Evolutionary conservation across 2,113 vertebrate genomes (phyloP).

Genomic region (Mobula birostris): DNA sequence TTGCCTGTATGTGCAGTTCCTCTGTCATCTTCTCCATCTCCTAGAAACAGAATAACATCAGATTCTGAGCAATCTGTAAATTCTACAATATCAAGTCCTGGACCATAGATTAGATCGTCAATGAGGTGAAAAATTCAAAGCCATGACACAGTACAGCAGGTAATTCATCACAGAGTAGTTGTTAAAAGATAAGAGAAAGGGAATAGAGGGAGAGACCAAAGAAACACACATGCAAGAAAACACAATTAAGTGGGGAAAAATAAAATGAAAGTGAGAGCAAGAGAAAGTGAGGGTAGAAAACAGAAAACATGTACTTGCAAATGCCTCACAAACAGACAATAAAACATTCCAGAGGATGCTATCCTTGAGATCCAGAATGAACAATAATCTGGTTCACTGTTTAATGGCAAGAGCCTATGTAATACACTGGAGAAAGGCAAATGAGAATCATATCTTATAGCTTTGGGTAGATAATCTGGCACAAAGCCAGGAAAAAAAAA

Average conservation of each 20-base stretch:
- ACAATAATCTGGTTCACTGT: not conserved
- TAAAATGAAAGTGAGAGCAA: not conserved
- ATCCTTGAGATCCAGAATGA: not conserved
- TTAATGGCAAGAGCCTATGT: not conserved
- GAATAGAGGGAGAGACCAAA: not conserved
- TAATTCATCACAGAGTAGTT: not conserved
- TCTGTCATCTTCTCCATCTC: constrained; percentile 37
- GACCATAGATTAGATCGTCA: not conserved
- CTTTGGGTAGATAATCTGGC: no score
- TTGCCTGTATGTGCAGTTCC: constrained; percentile 9
- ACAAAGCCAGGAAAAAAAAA: no score
- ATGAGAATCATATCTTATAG: not conserved
- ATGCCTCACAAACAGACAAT: not conserved
- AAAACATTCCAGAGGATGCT: not conserved
- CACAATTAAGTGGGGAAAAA: not conserved
- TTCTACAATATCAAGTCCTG: not conserved
- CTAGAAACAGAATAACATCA: not conserved
- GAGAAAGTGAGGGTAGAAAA: not conserved
- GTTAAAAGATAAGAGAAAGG: not conserved
- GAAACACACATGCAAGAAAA: no score
- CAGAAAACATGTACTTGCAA: not conserved
- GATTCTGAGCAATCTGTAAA: no score
- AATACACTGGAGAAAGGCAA: not conserved
- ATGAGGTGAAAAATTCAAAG: not conserved
- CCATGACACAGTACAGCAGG: not conserved